A percentile compares a stretch with the other conserved stretches of the same genome.
phyloP scores from a whole-genome alignment of 2,113 vertebrate genomes.

The Sterrhoptilus dennistouni region DNA sequence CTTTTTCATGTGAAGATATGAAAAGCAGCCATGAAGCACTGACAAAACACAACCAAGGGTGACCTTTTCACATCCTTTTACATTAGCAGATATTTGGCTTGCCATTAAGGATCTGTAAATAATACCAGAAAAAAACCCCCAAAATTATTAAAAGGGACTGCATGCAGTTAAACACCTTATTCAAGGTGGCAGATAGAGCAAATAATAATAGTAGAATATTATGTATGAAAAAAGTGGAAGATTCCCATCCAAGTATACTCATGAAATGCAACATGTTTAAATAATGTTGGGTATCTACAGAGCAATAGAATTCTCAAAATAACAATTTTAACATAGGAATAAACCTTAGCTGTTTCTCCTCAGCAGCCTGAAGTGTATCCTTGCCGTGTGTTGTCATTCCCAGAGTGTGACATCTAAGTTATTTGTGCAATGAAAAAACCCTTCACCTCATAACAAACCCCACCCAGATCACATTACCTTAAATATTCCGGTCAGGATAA shows the following conservation, averaged over 20 bases:
- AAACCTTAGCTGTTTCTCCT: background rate
- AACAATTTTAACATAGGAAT: background rate
- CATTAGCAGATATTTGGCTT: background rate
- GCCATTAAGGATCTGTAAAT: background rate
- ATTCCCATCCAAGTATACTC: background rate
- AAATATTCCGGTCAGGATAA: background rate
- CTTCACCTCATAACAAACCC: too few species aligned
- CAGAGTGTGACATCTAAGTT: background rate
- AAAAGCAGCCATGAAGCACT: background rate
- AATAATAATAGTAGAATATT: background rate
- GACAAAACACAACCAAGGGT: background rate
- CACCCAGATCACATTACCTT: background rate
- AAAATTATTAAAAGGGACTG: background rate
- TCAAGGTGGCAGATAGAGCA: background rate
- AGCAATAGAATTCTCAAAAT: background rate
- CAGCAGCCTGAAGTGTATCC: background rate
- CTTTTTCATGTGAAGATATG: background rate
- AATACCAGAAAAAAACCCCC: background rate
- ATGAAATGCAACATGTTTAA: background rate
- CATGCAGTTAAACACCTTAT: background rate
- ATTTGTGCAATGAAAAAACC: background rate
- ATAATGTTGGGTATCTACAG: background rate
- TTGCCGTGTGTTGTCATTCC: background rate
- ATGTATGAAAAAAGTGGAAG: background rate
- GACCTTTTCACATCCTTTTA: background rate